Percentiles rank a stretch among this genome's conserved stretches.
These are phyloP conservation scores for Philypnodon macrostomus DNA, from an alignment of 2,797 vertebrate species.

Conservation along the genomic window DNA sequence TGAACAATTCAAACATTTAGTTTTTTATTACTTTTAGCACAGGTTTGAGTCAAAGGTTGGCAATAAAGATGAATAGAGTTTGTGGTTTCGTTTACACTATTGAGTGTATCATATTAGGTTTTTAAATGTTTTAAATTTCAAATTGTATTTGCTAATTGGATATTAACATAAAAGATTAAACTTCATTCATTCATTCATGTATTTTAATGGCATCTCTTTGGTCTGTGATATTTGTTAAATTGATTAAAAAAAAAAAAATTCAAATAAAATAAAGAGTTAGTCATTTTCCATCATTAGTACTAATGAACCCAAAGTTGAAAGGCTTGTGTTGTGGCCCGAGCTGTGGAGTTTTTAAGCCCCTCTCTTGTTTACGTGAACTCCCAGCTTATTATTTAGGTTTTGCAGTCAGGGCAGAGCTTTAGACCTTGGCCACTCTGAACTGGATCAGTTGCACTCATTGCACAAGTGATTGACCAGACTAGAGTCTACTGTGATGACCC, in stretches of 20 bases:
- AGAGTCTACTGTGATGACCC: slow-evolving; percentile 60
- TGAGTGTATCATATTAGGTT: neutral
- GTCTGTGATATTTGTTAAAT: no score
- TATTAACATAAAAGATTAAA: neutral
- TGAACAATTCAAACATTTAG: slow-evolving; percentile 25
- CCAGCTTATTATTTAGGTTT: slow-evolving; percentile 27
- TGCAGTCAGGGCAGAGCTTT: slow-evolving; percentile 50
- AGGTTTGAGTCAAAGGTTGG: slow-evolving; percentile 5
- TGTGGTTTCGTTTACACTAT: neutral
- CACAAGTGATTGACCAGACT: slow-evolving; percentile 69
- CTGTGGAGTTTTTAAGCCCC: slow-evolving; percentile 25
- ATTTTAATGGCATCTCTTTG: neutral
- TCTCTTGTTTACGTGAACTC: slow-evolving; percentile 55
- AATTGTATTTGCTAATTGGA: neutral
- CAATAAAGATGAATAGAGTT: neutral
- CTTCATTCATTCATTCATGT: no score
- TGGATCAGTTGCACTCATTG: slow-evolving; percentile 73
- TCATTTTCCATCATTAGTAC: neutral
- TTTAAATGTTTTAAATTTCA: neutral
- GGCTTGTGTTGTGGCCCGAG: slow-evolving; percentile 41
- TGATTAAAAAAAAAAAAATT: no score
- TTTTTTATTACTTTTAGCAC: slow-evolving; percentile 22
- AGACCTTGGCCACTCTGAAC: slow-evolving; percentile 62
- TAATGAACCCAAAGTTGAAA: slow-evolving; percentile 10
- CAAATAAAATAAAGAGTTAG: no score